Base-by-base conservation (phyloP, 2,797 vertebrate species). In the Halcyon badia region DNA sequence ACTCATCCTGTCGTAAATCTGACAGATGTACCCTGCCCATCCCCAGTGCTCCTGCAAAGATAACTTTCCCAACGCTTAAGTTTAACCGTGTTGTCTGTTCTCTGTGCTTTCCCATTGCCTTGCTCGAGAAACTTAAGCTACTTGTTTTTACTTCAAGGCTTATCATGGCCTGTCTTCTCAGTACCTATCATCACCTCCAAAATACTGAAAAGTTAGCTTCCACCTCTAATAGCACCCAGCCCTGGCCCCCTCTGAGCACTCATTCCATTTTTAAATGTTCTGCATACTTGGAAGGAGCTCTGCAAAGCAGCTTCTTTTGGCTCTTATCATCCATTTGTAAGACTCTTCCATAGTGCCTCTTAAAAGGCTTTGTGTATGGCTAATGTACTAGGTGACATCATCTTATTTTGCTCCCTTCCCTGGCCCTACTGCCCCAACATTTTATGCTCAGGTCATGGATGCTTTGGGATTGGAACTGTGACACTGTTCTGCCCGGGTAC, bases 1-100 rank as follows among this genome's bases (percentile, higher is more conserved):
- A 93, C 30, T 95, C 90, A 94, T 95, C 82, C 65, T 68, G 57
- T 66, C 72, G 75, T 28, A 94, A 93, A 81, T 54, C 61, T 94
- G 93, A 90, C 87, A 91, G 93, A 88, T 86, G 75, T 71, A 61
- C 60, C 17, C 6, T 91, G 26, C 69, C 72, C 94, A 79, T 51
- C 52, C 72, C 35, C 61, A 86, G 69, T 71, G 57, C 46, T 96
- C 61, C 83, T 88, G 93, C 94, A 90, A 90, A 91, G 65, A 96
- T 71, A 89, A 91, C 83, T 93, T 94, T 96, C 93, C 91, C 85
- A 90, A 78, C 3, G 5, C 68, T 71, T 39, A 37, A 56, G 28
- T 94, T 85, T 44, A 81, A 85, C 84, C 6, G 1, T 20, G 48
- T 57, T 91, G 60, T 87, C 84, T 83, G 16, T 89, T 91, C 58